phyloP scores from a whole-genome alignment of 2,113 vertebrate genomes.

The Caranx melampygus region DNA sequence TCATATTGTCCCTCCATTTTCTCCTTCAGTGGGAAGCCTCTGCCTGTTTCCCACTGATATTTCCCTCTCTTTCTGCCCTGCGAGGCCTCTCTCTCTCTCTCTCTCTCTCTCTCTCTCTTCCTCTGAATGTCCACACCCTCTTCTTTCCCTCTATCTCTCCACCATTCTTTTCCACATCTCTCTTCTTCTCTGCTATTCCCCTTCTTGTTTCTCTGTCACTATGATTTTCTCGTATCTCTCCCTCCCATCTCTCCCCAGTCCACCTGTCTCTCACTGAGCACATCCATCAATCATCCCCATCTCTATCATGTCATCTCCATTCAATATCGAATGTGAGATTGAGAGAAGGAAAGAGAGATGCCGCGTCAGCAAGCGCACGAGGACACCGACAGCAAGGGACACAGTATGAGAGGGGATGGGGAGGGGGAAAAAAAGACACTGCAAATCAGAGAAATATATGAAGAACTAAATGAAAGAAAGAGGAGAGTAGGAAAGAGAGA shows the following conservation, averaged over 20 bases:
- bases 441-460: conserved; percentile 43
- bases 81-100: conserved; percentile 26
- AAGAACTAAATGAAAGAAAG: conserved; percentile 40
- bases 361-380: conserved; percentile 71
- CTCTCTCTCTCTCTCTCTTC: conserved; percentile 6
- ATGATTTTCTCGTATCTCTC: not conserved
- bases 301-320: conserved; percentile 64
- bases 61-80: conserved; percentile 31
- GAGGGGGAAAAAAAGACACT: not conserved
- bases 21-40: conserved; percentile 24
- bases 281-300: conserved; percentile 73
- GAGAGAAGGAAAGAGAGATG: conserved; percentile 46
- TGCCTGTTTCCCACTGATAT: conserved; percentile 49
- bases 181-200: not conserved
- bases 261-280: conserved; percentile 46
- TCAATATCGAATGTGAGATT: conserved; percentile 63
- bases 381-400: conserved; percentile 42
- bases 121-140: not conserved
- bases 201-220: not conserved
- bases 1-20: conserved; percentile 2
- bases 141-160: not conserved
- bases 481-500: conserved; percentile 8
- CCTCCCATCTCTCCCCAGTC: conserved; percentile 38
- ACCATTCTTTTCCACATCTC: not conserved
- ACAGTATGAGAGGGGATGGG: conserved; percentile 13